These are phyloP conservation scores for Podarcis lilfordi DNA, from an alignment of 2,797 vertebrate genomes.

Conservation along the genomic window DNA sequence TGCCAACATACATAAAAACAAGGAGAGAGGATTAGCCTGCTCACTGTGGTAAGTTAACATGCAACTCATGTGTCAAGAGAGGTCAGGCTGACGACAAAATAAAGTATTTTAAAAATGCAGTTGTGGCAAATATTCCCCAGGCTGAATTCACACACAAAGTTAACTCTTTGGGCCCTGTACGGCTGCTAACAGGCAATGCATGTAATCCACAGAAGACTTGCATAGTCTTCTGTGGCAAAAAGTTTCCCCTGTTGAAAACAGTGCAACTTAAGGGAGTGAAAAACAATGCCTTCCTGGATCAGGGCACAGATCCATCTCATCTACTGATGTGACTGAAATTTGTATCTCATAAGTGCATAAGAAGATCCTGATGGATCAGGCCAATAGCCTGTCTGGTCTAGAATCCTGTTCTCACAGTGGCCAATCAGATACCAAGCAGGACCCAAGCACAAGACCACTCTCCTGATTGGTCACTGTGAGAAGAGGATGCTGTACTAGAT, in stretches of 20 bases:
- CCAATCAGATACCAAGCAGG: too few species aligned
- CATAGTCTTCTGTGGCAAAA: neutral
- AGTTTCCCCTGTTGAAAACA: neutral
- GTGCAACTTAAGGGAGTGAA: too few species aligned
- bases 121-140: neutral
- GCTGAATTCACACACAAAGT: rapidly evolving
- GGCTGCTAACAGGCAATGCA: neutral
- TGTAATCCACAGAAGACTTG: neutral
- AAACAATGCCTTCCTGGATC: neutral
- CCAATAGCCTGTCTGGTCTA: too few species aligned
- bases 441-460: too few species aligned
- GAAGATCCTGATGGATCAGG: too few species aligned
- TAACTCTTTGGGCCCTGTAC: neutral
- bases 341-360: neutral
- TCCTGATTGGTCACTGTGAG: too few species aligned
- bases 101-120: too few species aligned
- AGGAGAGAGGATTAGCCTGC: neutral
- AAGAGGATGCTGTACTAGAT: too few species aligned
- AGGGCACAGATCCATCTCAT: neutral
- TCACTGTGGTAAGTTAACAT: neutral
- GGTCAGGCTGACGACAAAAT: neutral
- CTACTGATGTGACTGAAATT: neutral
- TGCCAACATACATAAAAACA: neutral
- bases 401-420: too few species aligned
- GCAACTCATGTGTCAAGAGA: neutral